Conservation (phyloP, 2,888 invertebrate species). For the Maniola hyperantus region DNA sequence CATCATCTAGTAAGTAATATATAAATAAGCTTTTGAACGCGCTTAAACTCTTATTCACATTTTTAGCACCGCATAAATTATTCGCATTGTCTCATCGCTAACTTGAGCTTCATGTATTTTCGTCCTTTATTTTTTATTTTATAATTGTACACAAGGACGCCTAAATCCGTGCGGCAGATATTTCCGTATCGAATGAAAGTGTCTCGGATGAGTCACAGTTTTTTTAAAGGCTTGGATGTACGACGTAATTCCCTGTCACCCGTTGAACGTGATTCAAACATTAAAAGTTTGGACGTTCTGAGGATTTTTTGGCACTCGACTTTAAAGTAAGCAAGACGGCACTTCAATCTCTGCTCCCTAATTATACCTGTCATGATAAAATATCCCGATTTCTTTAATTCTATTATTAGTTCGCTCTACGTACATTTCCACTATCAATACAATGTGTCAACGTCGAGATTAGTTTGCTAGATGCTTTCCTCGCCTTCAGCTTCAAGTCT, state of each 20-base stretch:
- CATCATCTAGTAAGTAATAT: neutral
- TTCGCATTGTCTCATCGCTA: slow-evolving; percentile 53
- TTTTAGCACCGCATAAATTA: slow-evolving; percentile 51
- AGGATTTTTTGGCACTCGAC: slow-evolving; percentile 61
- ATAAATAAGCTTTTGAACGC: slow-evolving; percentile 14
- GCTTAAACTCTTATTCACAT: slow-evolving; percentile 41
- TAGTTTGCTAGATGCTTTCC: slow-evolving; percentile 51
- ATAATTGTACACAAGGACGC: slow-evolving; percentile 75
- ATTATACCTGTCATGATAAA: slow-evolving; percentile 46
- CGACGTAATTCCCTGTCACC: slow-evolving; percentile 70
- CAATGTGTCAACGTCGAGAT: slow-evolving; percentile 38
- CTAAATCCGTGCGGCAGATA: slow-evolving; percentile 71
- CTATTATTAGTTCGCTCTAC: slow-evolving; percentile 32
- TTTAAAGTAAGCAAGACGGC: slow-evolving; percentile 48
- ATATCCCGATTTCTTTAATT: slow-evolving; percentile 32
- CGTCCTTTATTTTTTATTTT: slow-evolving; percentile 69
- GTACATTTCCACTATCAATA: slow-evolving; percentile 36
- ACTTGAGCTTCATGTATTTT: slow-evolving; percentile 57
- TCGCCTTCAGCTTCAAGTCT: slow-evolving; percentile 58
- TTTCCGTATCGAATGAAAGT: slow-evolving; percentile 76
- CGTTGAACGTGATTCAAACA: slow-evolving; percentile 60
- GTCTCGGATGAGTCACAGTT: slow-evolving; percentile 75
- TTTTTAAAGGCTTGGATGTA: slow-evolving; percentile 60
- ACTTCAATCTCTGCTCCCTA: slow-evolving; percentile 46
- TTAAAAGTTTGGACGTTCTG: slow-evolving; percentile 65